Conservation (phyloP, 1,140 invertebrate genomes). For the Brachionus paranguensis region DNA sequence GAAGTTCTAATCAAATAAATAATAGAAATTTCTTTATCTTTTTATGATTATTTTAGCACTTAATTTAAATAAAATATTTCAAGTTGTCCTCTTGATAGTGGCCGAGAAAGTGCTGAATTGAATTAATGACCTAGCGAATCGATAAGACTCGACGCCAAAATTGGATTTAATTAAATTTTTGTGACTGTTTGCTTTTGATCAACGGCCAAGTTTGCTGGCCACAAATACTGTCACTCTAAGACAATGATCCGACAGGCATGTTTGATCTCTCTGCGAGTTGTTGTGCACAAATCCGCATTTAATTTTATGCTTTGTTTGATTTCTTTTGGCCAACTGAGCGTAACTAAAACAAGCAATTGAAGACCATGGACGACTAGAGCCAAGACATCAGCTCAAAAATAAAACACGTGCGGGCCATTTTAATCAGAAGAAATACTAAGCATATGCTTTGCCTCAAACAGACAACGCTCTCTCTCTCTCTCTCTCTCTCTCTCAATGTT, state of each 20-base stretch:
- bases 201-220: neutral
- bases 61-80: conserved; percentile 6
- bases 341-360: neutral
- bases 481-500: neutral
- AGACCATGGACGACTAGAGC: neutral
- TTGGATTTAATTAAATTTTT: neutral
- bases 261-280: neutral
- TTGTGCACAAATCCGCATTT: neutral
- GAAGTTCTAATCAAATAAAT: neutral
- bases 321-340: neutral
- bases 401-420: neutral
- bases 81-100: neutral
- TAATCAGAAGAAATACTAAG: neutral
- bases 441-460: neutral
- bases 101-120: neutral
- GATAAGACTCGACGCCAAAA: neutral
- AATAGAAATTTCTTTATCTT: conserved; percentile 11
- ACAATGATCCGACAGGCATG: neutral
- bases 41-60: conserved; percentile 23
- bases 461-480: neutral
- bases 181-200: neutral
- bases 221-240: neutral
- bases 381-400: neutral
- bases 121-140: neutral
- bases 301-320: neutral